These are phyloP conservation scores for Rhodeus uyekii DNA, from an alignment of 2,797 vertebrate genomes.

Conservation along the genomic window DNA sequence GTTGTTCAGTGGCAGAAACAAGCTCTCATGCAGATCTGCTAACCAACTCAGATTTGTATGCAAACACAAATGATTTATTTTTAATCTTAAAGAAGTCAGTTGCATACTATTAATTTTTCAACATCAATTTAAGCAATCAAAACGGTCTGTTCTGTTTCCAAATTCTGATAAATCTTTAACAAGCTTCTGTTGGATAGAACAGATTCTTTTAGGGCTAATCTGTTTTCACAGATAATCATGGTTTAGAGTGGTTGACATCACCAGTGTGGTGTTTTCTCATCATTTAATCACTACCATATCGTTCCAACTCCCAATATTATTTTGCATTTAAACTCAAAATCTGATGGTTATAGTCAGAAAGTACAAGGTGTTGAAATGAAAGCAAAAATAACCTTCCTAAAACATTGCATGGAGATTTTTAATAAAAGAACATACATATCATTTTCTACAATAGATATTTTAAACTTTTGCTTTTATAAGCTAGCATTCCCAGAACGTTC, in stretches of 20 bases:
- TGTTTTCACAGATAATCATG: not conserved
- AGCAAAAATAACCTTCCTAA: no score
- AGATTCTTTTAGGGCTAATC: not conserved
- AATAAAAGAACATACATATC: no score
- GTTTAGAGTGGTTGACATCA: not conserved
- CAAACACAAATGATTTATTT: not conserved
- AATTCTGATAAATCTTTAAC: conserved; percentile 15
- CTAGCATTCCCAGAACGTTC: no score
- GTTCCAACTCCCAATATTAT: not conserved
- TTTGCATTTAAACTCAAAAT: not conserved
- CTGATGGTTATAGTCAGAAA: not conserved
- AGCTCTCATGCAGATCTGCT: not conserved
- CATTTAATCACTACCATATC: not conserved
- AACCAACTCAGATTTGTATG: not conserved
- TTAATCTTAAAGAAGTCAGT: not conserved
- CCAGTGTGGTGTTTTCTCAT: not conserved
- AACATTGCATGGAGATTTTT: no score
- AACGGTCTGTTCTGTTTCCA: not conserved
- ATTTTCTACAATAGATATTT: no score
- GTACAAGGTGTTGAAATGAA: no score
- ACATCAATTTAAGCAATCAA: not conserved
- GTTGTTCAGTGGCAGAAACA: not conserved
- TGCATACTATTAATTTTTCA: conserved; percentile 16
- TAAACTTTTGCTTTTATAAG: no score
- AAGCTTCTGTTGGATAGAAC: conserved; percentile 5